Evolutionary conservation across 2,113 vertebrate genomes (phyloP), one percentile per base, ranked within the genome.

Genomic region (Oncorhynchus nerka): DNA sequence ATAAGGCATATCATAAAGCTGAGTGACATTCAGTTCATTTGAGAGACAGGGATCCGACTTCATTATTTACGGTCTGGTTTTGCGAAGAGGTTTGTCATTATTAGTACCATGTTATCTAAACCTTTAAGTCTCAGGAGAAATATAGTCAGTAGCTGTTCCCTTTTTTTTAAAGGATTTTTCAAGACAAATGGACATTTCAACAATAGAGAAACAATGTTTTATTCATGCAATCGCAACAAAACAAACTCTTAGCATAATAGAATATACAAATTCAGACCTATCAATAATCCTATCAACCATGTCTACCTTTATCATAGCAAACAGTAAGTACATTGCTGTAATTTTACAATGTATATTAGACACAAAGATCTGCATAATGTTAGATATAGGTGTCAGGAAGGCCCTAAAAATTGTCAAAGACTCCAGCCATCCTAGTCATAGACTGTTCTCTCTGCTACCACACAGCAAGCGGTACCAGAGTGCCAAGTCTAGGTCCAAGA

Each of bases 231-330:
- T 77, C 6, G 9, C 62, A 82, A 75, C 68, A 71, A 81, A 85
- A 86, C 84, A 87, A 89, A 88, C 74, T 86, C 79, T 85, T 83
- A 32, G 68, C 82, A 84, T 64, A 85, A 87, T 70, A 70, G 39
- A 69, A 69, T 81, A 81, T 81, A 81, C 75, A 84, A 79, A 39
- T 39, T 68, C 32, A 67, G 62, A 65, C 65, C 30, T 24, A 32
- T 19, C 5, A 68, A 20, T n/a, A 39, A 68, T 34, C 6, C 32
- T 34, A 19, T 26, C 8, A 68, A 34, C 15, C 28, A 34, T 32
- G 6, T 73, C 74, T 68, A 79, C 76, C 71, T 79, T 77, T 51
- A 75, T 75, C 65, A 80, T 24, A 59, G 72, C 79, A 86, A 76
- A 76, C 64, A 85, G 8, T 45, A 15, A 55, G 81, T 82, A 81